These are phyloP conservation scores for Apocrypta bakeri DNA, from an alignment of 1,140 invertebrate species.

Conservation along the genomic window DNA sequence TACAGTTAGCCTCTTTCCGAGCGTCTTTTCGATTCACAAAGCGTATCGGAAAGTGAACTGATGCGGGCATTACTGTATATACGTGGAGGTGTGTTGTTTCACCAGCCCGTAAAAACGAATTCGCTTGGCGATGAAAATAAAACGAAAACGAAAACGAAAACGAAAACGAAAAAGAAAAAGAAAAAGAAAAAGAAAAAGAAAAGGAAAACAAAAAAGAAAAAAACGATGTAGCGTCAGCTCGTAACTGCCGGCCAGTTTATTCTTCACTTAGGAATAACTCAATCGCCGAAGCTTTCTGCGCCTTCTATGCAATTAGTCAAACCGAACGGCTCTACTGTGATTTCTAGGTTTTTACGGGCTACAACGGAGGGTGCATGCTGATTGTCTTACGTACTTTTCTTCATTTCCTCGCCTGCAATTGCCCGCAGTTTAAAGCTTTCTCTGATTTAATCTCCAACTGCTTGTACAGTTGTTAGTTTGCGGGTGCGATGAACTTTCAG, in stretches of 20 bases:
- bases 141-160: no score
- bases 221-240: not conserved
- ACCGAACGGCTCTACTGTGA: no score
- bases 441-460: not conserved
- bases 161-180: no score
- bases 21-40: slow-evolving; percentile 43
- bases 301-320: not conserved
- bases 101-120: slow-evolving; percentile 29
- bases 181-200: no score
- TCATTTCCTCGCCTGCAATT: not conserved
- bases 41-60: not conserved
- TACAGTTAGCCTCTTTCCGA: slow-evolving; percentile 54
- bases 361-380: not conserved
- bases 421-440: not conserved
- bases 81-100: not conserved
- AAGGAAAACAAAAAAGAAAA: no score
- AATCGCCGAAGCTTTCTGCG: slow-evolving; percentile 36
- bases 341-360: slow-evolving; percentile 7
- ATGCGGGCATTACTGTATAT: slow-evolving; percentile 27
- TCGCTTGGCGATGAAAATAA: slow-evolving; percentile 53
- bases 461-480: not conserved
- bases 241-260: slow-evolving; percentile 57
- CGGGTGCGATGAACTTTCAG: not conserved
- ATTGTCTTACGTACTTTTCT: not conserved
- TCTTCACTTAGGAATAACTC: slow-evolving; percentile 57